phyloP scores from a whole-genome alignment of 2,888 invertebrate genomes.

The Nephrotoma guestfalica region DNA sequence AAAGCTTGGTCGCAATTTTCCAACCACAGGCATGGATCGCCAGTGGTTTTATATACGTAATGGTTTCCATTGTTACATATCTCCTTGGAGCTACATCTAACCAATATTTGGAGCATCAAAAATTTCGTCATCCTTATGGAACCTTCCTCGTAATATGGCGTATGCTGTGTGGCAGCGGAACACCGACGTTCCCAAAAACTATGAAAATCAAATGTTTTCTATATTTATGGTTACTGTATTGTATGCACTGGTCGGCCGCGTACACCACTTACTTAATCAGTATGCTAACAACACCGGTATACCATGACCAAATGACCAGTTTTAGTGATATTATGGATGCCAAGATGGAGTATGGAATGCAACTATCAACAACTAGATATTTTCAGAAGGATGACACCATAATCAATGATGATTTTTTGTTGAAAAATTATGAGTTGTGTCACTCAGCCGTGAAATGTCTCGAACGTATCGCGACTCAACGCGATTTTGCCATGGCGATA shows the following conservation, averaged over 20 bases:
- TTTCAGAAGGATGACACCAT: neutral
- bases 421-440: neutral
- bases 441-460: neutral
- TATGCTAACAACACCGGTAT: neutral
- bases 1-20: neutral
- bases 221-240: neutral
- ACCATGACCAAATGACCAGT: neutral
- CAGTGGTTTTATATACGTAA: neutral
- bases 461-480: neutral
- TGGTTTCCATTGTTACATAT: neutral
- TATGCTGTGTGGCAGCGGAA: neutral
- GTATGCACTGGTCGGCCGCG: conserved; percentile 2
- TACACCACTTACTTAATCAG: neutral
- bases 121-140: neutral
- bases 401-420: neutral
- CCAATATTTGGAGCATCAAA: neutral
- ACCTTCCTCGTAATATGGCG: neutral
- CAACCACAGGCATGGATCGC: neutral
- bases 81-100: neutral
- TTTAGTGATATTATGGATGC: conserved; percentile 1
- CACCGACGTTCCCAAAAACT: neutral
- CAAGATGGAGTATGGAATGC: conserved; percentile 5
- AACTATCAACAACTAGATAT: neutral
- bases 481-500: neutral
- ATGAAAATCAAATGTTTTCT: neutral